Conservation (phyloP, 1,140 invertebrate genomes). For the Arion vulgaris region DNA sequence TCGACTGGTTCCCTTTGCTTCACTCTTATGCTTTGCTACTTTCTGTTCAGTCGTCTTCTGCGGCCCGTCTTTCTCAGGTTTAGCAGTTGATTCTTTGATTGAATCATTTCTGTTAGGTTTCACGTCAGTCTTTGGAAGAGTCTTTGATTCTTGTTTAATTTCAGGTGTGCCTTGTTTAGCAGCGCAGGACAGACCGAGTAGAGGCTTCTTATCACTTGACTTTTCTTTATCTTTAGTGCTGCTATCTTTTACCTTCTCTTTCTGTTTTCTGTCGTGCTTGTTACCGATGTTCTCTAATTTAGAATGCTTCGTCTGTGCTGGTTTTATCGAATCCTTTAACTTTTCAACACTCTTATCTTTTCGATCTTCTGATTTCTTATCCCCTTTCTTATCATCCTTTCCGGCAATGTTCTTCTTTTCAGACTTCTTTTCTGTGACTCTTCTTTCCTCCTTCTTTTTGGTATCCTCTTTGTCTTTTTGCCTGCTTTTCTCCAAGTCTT, state of each 20-base stretch:
- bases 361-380: slow-evolving; percentile 37
- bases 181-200: neutral
- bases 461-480: slow-evolving; percentile 31
- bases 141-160: slow-evolving; percentile 10
- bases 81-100: neutral
- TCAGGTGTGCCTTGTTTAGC: neutral
- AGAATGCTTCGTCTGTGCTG: neutral
- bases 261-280: slow-evolving; percentile 28
- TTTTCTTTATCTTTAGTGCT: slow-evolving; percentile 29
- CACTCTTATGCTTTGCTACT: neutral
- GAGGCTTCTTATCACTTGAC: slow-evolving; percentile 21
- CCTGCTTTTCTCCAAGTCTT: slow-evolving; percentile 40
- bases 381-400: slow-evolving; percentile 43
- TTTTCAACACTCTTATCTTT: slow-evolving; percentile 33
- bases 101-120: neutral
- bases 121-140: neutral
- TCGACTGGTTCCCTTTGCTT: neutral
- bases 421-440: slow-evolving; percentile 37
- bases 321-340: neutral
- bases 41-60: slow-evolving; percentile 35
- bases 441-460: slow-evolving; percentile 53
- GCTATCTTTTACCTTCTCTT: slow-evolving; percentile 26
- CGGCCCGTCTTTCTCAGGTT: neutral
- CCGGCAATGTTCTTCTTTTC: slow-evolving; percentile 26
- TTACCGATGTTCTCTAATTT: neutral